These are phyloP conservation scores for Onychostruthus taczanowskii DNA, from an alignment of 2,113 vertebrate species.

Conservation along the genomic window DNA sequence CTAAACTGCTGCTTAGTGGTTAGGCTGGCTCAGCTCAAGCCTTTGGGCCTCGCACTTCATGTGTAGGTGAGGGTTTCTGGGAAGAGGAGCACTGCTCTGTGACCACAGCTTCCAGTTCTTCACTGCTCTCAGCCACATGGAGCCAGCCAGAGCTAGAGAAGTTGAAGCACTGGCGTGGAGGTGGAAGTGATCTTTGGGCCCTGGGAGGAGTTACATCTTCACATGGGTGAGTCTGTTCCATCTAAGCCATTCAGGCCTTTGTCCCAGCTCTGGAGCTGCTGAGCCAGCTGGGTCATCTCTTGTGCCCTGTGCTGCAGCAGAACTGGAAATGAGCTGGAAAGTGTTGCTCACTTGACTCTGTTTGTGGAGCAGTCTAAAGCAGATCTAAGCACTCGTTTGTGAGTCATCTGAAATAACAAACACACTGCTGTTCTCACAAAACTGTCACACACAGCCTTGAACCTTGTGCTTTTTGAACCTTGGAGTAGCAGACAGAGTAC, in stretches of 20 bases:
- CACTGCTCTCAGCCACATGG: not conserved
- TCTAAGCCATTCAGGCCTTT: not conserved
- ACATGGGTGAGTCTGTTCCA: not conserved
- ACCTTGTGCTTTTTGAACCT: not conserved
- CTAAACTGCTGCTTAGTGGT: not conserved
- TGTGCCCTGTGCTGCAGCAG: not conserved
- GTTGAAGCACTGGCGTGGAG: not conserved
- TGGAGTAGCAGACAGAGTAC: too few relatives aligned
- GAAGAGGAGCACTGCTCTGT: not conserved
- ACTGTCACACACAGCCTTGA: rapidly evolving
- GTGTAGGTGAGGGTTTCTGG: not conserved
- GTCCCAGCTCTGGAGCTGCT: not conserved
- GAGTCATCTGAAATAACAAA: not conserved
- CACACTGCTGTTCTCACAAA: not conserved
- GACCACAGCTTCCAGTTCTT: not conserved
- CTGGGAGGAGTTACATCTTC: not conserved
- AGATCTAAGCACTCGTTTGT: not conserved
- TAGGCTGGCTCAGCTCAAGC: not conserved
- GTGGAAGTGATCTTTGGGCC: not conserved
- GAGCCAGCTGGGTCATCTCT: not conserved
- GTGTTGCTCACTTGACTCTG: not conserved
- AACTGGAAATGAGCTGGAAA: not conserved
- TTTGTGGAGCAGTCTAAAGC: not conserved
- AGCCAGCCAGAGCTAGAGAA: not conserved
- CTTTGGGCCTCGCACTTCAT: not conserved